Percentiles rank a stretch among this genome's conserved stretches.
phyloP scores from a whole-genome alignment of 2,888 invertebrate species.

The Macaria liturata region DNA sequence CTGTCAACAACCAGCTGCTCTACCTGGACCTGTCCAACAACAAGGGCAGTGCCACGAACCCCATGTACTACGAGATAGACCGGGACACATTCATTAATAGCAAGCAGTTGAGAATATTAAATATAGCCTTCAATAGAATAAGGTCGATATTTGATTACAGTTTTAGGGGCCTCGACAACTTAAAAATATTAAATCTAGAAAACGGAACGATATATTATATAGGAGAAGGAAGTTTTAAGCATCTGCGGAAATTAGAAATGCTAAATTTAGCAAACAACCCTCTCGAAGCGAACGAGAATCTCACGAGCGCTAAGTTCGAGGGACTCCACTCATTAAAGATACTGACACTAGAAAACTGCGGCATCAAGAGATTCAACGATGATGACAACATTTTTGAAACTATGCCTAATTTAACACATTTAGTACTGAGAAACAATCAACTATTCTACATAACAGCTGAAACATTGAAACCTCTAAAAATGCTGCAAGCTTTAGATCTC shows the following conservation, averaged over 20 bases:
- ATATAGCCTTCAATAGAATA: slow-evolving; percentile 81
- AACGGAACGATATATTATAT: slow-evolving; percentile 79
- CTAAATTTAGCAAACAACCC: slow-evolving; percentile 82
- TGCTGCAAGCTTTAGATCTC: slow-evolving; percentile 73
- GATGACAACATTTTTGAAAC: slow-evolving; percentile 77
- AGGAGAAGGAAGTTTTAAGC: slow-evolving; percentile 70
- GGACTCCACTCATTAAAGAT: slow-evolving; percentile 76
- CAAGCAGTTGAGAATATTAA: slow-evolving; percentile 70
- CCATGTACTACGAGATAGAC: slow-evolving; percentile 77
- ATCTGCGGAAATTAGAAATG: slow-evolving; percentile 66
- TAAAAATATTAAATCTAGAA: slow-evolving; percentile 76
- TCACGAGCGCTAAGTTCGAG: slow-evolving; percentile 67
- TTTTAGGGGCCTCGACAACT: slow-evolving; percentile 75
- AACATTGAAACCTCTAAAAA: slow-evolving; percentile 67
- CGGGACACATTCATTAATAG: slow-evolving; percentile 75
- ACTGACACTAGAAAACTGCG: slow-evolving; percentile 76
- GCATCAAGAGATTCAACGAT: slow-evolving; percentile 66
- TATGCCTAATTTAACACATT: slow-evolving; percentile 74
- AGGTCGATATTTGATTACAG: slow-evolving; percentile 75
- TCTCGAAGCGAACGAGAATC: slow-evolving; percentile 65
- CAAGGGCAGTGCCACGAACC: slow-evolving; percentile 63
- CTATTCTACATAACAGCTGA: slow-evolving; percentile 67
- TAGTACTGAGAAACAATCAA: slow-evolving; percentile 77
- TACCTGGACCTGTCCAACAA: slow-evolving; percentile 80
- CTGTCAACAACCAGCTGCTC: slow-evolving; percentile 70